These are phyloP conservation scores for Tupaia chinensis DNA, from an alignment of 2,113 vertebrate genomes.

Conservation along the genomic window DNA sequence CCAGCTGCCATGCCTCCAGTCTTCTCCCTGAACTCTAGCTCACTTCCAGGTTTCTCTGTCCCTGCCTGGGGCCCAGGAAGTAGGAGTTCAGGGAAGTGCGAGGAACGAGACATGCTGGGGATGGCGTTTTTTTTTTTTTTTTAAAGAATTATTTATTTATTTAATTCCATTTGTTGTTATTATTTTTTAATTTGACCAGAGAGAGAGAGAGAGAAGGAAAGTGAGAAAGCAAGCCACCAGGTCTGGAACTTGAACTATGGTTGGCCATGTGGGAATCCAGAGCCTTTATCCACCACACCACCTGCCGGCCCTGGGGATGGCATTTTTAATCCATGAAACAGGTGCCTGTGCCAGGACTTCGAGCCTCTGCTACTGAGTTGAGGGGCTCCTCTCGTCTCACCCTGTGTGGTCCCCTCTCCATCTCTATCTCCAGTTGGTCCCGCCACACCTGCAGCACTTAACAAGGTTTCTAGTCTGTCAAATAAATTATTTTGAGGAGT, in stretches of 20 bases:
- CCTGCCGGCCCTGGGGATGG: no score
- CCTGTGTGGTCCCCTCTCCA: no score
- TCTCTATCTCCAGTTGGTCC: background rate
- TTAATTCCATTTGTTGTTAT: no score
- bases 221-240: no score
- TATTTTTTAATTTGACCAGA: no score
- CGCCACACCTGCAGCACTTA: background rate
- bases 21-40: background rate
- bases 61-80: background rate
- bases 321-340: background rate
- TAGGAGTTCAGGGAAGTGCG: background rate
- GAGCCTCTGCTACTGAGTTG: background rate
- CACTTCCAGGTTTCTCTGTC: background rate
- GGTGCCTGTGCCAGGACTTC: background rate
- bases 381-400: background rate
- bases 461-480: background rate
- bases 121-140: background rate
- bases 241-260: no score
- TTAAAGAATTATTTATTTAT: no score
- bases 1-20: background rate
- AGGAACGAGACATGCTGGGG: background rate
- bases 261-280: no score
- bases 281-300: no score
- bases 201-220: no score
- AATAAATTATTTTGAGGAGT: background rate